These are phyloP conservation scores for Rhysida immarginata DNA, from an alignment of 1,140 invertebrate genomes.

Conservation along the genomic window DNA sequence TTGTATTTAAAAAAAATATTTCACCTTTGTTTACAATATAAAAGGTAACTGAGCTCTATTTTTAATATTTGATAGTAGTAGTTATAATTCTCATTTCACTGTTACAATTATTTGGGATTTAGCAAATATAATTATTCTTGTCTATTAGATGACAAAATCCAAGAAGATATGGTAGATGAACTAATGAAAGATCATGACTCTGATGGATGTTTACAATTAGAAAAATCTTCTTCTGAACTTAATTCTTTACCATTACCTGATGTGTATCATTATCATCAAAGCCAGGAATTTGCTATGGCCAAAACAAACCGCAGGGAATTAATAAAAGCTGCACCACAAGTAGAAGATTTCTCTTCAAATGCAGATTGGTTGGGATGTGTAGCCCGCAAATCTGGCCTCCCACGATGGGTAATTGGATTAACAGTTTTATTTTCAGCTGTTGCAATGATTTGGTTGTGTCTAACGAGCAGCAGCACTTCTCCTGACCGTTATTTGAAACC, in stretches of 20 bases:
- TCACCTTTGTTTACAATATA: no score
- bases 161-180: background rate
- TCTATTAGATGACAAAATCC: background rate
- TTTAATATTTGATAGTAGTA: no score
- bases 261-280: background rate
- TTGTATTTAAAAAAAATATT: no score
- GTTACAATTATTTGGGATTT: no score
- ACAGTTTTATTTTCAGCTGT: constrained; percentile 31
- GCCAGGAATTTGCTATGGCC: no score
- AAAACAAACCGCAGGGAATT: no score
- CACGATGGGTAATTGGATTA: constrained; percentile 33
- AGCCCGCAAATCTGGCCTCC: constrained; percentile 36
- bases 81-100: no score
- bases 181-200: background rate
- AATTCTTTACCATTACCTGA: background rate
- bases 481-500: background rate
- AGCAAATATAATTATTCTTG: no score
- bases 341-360: no score
- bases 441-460: constrained; percentile 37
- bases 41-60: no score
- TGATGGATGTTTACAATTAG: background rate
- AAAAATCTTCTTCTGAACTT: background rate
- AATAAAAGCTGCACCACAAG: no score
- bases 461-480: constrained; percentile 11
- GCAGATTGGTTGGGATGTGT: constrained; percentile 37